Evolutionary conservation across 2,888 invertebrate species (phyloP).

Genomic region (Sthenelais limicola): DNA sequence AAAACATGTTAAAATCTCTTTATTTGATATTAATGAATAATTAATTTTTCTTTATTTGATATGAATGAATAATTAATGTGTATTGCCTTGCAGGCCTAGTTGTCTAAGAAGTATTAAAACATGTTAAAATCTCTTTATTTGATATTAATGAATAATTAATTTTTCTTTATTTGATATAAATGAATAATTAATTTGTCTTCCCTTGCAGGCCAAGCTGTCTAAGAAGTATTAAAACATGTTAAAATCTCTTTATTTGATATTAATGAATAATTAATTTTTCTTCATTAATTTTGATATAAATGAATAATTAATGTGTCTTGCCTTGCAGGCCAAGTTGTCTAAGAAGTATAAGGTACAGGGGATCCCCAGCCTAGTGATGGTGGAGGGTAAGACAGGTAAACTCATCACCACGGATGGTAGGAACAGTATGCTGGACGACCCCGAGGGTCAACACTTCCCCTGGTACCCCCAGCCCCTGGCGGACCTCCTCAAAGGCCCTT

Average conservation of each 20-base stretch:
- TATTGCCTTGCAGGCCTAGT: constrained; percentile 76
- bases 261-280: no score
- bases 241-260: no score
- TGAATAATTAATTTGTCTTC: no score
- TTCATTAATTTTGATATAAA: no score
- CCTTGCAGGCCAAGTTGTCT: constrained; percentile 80
- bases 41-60: no score
- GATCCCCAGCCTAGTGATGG: constrained; percentile 82
- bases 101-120: constrained; percentile 84
- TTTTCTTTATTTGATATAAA: no score
- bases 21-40: no score
- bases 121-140: no score
- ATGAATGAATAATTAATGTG: no score
- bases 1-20: no score
- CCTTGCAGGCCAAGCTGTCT: constrained; percentile 79
- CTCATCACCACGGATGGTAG: constrained; percentile 79
- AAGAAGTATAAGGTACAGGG: constrained; percentile 85
- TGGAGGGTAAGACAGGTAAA: constrained; percentile 79
- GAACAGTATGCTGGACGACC: constrained; percentile 81
- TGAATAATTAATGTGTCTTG: background rate
- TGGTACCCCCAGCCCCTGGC: constrained; percentile 83
- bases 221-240: no score
- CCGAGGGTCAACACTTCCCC: constrained; percentile 80
- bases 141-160: no score
- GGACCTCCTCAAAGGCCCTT: constrained; percentile 54